Conservation (phyloP, 1,140 invertebrate genomes). For the Holotrichia oblita region DNA sequence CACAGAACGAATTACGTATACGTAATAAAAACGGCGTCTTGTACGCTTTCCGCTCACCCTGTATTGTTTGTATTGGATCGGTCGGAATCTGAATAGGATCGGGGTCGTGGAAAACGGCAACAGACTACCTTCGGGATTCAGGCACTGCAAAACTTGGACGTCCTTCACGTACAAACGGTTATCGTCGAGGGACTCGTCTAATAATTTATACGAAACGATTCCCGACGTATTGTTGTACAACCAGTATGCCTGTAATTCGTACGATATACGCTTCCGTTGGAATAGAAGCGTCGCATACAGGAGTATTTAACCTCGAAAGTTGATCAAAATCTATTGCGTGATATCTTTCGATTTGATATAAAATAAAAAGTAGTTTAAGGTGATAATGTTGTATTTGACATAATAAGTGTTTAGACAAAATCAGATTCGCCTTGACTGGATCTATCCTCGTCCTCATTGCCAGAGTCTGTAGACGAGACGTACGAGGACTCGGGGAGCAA, state of each 20-base stretch:
- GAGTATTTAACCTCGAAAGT: too few species aligned
- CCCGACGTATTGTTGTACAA: constrained; percentile 53
- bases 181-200: constrained; percentile 42
- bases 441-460: too few species aligned
- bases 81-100: constrained; percentile 50
- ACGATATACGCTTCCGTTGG: too few species aligned
- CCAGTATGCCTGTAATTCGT: constrained; percentile 48
- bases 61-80: constrained; percentile 48
- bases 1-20: not conserved
- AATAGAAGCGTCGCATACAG: too few species aligned
- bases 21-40: not conserved
- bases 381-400: too few species aligned
- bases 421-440: too few species aligned
- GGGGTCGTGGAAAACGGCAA: constrained; percentile 37
- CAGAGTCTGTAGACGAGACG: too few species aligned
- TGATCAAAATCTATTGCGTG: too few species aligned
- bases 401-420: too few species aligned
- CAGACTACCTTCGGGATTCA: constrained; percentile 47
- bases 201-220: constrained; percentile 41
- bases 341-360: too few species aligned
- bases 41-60: constrained; percentile 29
- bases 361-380: too few species aligned
- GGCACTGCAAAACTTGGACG: constrained; percentile 50
- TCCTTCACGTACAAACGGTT: constrained; percentile 43
- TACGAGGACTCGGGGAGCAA: too few species aligned